These are phyloP conservation scores for Drosophila nikananu DNA, from an alignment of 1,140 invertebrate species.

Conservation along the genomic window DNA sequence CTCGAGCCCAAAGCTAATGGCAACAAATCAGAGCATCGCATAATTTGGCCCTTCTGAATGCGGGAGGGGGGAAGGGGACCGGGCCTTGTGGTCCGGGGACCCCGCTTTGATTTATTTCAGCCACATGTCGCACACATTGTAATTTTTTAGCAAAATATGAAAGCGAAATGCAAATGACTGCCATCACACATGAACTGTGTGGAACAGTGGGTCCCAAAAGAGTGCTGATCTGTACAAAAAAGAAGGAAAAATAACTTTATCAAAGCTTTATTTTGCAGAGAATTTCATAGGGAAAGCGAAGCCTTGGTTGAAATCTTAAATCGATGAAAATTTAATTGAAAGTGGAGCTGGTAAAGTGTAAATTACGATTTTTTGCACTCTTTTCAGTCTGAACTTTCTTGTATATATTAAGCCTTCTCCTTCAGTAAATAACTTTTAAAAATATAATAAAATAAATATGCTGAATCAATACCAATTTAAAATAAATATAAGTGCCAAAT, in stretches of 20 bases:
- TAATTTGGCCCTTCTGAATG: constrained; percentile 39
- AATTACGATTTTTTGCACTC: no score
- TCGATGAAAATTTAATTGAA: no score
- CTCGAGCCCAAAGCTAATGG: constrained; percentile 47
- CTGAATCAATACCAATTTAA: background rate
- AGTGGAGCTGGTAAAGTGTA: no score
- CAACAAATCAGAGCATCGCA: constrained; percentile 66
- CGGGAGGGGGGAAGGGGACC: no score
- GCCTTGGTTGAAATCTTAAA: no score
- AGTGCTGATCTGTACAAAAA: background rate
- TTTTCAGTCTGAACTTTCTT: no score
- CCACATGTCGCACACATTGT: constrained; percentile 76
- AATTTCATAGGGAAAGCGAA: no score
- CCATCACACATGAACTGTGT: constrained; percentile 45
- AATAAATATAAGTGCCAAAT: background rate
- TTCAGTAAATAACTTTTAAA: background rate
- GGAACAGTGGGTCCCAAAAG: background rate
- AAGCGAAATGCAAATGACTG: constrained; percentile 67
- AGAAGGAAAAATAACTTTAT: background rate
- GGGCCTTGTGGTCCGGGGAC: background rate
- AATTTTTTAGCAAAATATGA: constrained; percentile 68
- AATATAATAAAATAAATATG: no score
- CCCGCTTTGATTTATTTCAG: constrained; percentile 69
- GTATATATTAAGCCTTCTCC: background rate
- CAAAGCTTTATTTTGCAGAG: background rate